Conservation (phyloP, 1,140 invertebrate genomes). For the Ectropis grisescens region DNA sequence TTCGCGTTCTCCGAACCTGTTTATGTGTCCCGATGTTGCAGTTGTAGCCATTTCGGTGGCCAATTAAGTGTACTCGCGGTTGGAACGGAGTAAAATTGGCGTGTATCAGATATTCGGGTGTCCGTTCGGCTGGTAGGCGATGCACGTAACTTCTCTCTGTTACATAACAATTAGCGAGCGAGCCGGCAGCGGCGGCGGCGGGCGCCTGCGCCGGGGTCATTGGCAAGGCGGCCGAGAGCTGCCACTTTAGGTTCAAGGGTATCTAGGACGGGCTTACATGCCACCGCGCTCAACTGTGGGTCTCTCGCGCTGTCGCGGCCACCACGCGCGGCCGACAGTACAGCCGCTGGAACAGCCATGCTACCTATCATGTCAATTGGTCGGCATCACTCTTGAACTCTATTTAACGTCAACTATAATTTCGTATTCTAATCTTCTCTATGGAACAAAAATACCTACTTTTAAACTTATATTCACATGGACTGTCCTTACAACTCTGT, state of each 20-base stretch:
- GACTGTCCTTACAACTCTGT: too few relatives aligned
- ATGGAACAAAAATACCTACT: too few relatives aligned
- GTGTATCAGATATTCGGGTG: conserved; percentile 37
- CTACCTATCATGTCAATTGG: too few relatives aligned
- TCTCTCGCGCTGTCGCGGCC: background rate
- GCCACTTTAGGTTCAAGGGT: conserved; percentile 66
- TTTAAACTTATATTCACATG: too few relatives aligned
- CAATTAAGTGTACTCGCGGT: conserved; percentile 21
- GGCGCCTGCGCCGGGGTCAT: conserved; percentile 46
- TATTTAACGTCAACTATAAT: too few relatives aligned
- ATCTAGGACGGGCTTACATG: conserved; percentile 48
- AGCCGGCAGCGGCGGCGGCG: conserved; percentile 24
- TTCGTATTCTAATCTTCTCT: too few relatives aligned
- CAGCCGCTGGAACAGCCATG: too few relatives aligned
- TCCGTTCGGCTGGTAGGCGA: conserved; percentile 19
- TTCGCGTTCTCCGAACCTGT: conserved; percentile 58
- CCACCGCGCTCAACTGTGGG: conserved; percentile 11
- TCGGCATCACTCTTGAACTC: too few relatives aligned
- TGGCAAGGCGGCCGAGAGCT: conserved; percentile 59
- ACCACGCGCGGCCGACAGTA: too few relatives aligned
- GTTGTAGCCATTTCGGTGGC: conserved; percentile 25
- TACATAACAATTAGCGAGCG: conserved; percentile 64
- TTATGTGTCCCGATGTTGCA: conserved; percentile 49
- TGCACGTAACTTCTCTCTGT: conserved; percentile 38
- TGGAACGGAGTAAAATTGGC: conserved; percentile 22